Percentiles rank a stretch among this genome's conserved stretches.
phyloP scores from a whole-genome alignment of 2,888 invertebrate species.

The Sturmia bella region DNA sequence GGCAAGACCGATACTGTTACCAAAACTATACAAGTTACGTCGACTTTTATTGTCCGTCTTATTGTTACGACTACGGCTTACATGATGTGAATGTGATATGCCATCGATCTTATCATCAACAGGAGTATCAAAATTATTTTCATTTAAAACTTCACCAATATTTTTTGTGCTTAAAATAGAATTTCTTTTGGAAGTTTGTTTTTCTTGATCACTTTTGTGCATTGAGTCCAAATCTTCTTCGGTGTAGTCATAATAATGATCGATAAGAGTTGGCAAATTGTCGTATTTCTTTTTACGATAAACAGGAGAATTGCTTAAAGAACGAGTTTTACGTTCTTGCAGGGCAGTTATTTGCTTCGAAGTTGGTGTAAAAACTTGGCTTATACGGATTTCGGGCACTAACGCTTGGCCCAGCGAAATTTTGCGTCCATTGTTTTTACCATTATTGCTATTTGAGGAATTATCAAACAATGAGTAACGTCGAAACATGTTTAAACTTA shows the following conservation, averaged over 20 bases:
- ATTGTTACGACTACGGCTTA: slow-evolving; percentile 76
- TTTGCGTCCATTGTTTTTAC: slow-evolving; percentile 42
- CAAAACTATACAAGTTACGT: slow-evolving; percentile 73
- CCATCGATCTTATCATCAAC: slow-evolving; percentile 71
- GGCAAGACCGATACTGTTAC: slow-evolving; percentile 74
- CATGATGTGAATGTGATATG: slow-evolving; percentile 76
- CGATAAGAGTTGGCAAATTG: slow-evolving; percentile 75
- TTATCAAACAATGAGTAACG: slow-evolving; percentile 81
- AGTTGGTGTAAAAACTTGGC: slow-evolving; percentile 64
- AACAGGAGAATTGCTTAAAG: slow-evolving; percentile 80
- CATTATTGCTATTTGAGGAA: slow-evolving; percentile 71
- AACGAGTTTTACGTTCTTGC: slow-evolving; percentile 73
- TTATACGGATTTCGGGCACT: slow-evolving; percentile 70
- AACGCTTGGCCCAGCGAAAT: slow-evolving; percentile 46
- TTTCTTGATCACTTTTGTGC: slow-evolving; percentile 68
- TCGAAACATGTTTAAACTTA: slow-evolving; percentile 66
- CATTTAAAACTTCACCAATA: slow-evolving; percentile 10
- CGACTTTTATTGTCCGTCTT: slow-evolving; percentile 36
- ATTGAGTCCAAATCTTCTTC: slow-evolving; percentile 60
- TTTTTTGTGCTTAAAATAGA: not conserved
- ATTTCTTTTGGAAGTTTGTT: slow-evolving; percentile 67
- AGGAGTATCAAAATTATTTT: slow-evolving; percentile 7
- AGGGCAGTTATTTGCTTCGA: slow-evolving; percentile 64
- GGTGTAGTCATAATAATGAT: slow-evolving; percentile 64
- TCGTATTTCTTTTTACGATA: slow-evolving; percentile 77